These are phyloP conservation scores for Panzeria rudis DNA, from an alignment of 2,888 invertebrate genomes.

Conservation along the genomic window DNA sequence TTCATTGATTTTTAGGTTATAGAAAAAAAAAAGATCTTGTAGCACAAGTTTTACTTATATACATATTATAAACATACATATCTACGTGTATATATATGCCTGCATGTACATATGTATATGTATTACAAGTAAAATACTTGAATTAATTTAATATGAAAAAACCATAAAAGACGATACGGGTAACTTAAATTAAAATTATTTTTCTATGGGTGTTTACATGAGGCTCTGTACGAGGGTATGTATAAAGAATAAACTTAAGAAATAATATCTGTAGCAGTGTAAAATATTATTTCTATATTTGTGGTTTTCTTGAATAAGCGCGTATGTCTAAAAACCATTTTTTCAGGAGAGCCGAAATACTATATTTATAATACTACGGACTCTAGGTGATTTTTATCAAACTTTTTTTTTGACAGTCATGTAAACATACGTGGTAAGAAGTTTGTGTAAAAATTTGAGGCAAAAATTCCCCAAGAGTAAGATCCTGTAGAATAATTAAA, in stretches of 20 bases:
- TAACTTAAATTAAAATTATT: constrained; percentile 13
- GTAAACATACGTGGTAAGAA: too few species aligned
- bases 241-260: not conserved
- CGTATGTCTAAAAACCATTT: too few species aligned
- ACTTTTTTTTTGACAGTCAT: too few species aligned
- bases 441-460: too few species aligned
- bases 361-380: too few species aligned
- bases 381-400: too few species aligned
- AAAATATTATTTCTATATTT: too few species aligned
- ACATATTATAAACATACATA: not conserved
- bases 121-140: constrained; percentile 60
- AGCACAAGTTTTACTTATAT: constrained; percentile 59
- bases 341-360: too few species aligned
- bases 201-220: not conserved
- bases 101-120: not conserved
- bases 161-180: not conserved
- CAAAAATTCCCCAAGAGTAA: too few species aligned
- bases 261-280: too few species aligned
- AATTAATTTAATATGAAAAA: constrained; percentile 24
- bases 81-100: not conserved
- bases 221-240: constrained; percentile 16
- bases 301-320: too few species aligned
- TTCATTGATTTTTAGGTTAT: constrained; percentile 60
- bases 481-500: too few species aligned
- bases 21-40: constrained; percentile 60